A percentile compares a stretch with the other conserved stretches of the same genome.
These are phyloP conservation scores for Noctua janthina DNA, from an alignment of 2,888 invertebrate species.

Conservation along the genomic window DNA sequence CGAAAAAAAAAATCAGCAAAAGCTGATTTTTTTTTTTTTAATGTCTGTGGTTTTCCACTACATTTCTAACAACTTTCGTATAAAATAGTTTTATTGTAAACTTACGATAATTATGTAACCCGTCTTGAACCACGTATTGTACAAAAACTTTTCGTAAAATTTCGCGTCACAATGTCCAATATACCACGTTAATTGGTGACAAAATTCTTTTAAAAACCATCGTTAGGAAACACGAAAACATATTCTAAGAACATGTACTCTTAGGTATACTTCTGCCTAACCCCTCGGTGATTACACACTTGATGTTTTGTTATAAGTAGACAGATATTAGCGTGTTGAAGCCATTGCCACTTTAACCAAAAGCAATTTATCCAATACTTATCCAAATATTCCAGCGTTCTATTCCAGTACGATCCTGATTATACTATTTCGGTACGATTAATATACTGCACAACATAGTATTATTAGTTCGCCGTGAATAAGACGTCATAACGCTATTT, in stretches of 20 bases:
- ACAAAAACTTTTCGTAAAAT: background rate
- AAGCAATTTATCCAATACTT: background rate
- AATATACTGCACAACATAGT: background rate
- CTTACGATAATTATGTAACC: too few species aligned
- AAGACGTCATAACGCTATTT: slow-evolving; percentile 10
- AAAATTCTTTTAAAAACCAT: background rate
- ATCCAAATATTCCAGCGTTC: background rate
- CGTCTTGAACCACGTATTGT: background rate
- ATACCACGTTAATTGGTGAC: background rate
- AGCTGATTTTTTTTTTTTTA: too few species aligned
- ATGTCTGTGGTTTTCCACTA: too few species aligned
- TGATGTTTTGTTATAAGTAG: background rate
- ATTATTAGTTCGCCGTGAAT: background rate
- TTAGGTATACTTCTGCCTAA: too few species aligned
- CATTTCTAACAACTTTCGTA: too few species aligned
- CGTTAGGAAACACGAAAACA: too few species aligned
- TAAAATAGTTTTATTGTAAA: too few species aligned
- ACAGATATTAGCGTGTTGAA: background rate
- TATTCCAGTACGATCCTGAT: background rate
- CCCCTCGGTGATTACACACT: too few species aligned
- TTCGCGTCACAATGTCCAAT: background rate
- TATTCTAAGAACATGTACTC: too few species aligned
- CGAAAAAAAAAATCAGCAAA: background rate
- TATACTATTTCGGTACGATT: background rate
- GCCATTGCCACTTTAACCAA: background rate